Evolutionary conservation across 1,140 invertebrate species (phyloP).

Genomic region (Brachionus asplanchnoidis): DNA sequence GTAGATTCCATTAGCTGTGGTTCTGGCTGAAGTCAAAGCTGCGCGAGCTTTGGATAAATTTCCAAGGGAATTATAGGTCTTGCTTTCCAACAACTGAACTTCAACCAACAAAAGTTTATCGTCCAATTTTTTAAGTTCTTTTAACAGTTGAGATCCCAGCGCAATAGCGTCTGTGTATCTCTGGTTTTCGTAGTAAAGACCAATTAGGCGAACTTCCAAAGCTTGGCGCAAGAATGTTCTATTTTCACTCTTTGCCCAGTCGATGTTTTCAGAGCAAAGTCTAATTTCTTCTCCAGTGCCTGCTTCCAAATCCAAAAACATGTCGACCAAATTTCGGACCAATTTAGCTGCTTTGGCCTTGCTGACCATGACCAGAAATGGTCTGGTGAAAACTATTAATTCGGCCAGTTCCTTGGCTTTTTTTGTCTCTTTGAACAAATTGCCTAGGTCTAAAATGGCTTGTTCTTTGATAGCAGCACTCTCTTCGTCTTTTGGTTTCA

Average conservation of each 20-base stretch:
- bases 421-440: slow-evolving; percentile 81
- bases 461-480: slow-evolving; percentile 80
- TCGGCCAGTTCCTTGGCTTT: slow-evolving; percentile 87
- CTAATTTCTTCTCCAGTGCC: slow-evolving; percentile 61
- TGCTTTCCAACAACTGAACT: slow-evolving; percentile 88
- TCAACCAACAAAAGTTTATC: slow-evolving; percentile 98
- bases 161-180: not conserved
- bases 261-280: slow-evolving; percentile 86
- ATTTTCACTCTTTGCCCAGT: slow-evolving; percentile 96
- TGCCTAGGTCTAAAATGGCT: slow-evolving; percentile 78
- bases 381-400: slow-evolving; percentile 84
- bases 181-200: slow-evolving; percentile 37
- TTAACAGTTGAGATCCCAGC: slow-evolving; percentile 70
- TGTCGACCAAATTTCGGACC: slow-evolving; percentile 88
- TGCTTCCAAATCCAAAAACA: slow-evolving; percentile 92
- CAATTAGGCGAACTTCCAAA: slow-evolving; percentile 64
- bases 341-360: slow-evolving; percentile 98
- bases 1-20: slow-evolving; percentile 98
- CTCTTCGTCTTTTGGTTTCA: slow-evolving; percentile 72
- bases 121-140: slow-evolving; percentile 95
- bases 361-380: slow-evolving; percentile 83
- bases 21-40: slow-evolving; percentile 91
- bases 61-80: slow-evolving; percentile 93
- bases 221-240: slow-evolving; percentile 93
- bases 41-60: slow-evolving; percentile 94